Evolutionary conservation across 2,113 vertebrate genomes (phyloP), one percentile per base, ranked within the genome.

Genomic region (Ctenodactylus gundi): DNA sequence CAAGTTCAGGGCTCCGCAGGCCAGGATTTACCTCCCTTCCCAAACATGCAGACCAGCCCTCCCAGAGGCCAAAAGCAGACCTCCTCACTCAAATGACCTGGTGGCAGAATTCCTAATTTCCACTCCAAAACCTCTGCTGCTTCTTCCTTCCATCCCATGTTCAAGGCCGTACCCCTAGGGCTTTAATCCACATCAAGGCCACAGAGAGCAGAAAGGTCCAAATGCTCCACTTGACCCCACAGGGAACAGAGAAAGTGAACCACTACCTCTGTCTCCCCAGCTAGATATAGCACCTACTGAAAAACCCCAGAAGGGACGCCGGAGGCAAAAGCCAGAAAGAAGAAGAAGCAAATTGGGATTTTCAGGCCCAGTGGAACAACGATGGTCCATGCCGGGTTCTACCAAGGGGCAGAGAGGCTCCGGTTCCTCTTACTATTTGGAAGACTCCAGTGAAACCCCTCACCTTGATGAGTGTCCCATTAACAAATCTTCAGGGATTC

Each of bases 341-440:
- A 94, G 39, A 73, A 88, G 57, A 85, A 68, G 64, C 36, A 81
- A 64, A 72, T 90, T 31, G 39, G 65, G 62, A 76, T 53, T 93
- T 55, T 80, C 41, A 82, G 64, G 72, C 49, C 72, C 25, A 31
- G 0, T 1, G 44, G 31, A 91, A 75, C 51, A 53, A 34, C 18
- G 44, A 62, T 29, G 17, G 55, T 11, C 73, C 75, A 68, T 2
- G 10, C 23, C n/a, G 10, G 25, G 49, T 44, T 86, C 90, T 81
- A 51, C 23, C 55, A 23, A 58, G 46, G 34, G 58, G 36, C 73
- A 31, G 46, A 17, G 25, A 12, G 25, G 31, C 57, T 68, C 36
- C 57, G 84, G 53, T 81, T 91, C 46, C 80, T 88, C 60, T 82
- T 88, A 85, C 73, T 89, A 60, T 83, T 67, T 96, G 68, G 23